Conservation (phyloP, 2,113 vertebrate genomes). For the Myotis yumanensis region DNA sequence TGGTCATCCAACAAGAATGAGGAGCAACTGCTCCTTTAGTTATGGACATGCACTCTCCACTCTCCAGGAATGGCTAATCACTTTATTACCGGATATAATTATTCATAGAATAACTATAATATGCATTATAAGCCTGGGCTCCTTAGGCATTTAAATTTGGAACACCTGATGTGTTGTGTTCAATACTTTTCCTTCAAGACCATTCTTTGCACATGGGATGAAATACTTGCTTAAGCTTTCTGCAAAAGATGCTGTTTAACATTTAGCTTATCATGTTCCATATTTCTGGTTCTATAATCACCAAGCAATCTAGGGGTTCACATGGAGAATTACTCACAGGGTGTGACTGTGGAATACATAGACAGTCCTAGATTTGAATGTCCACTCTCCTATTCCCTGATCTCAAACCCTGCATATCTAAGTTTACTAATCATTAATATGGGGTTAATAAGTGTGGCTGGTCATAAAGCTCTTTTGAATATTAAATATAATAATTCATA, state of each 20-base stretch:
- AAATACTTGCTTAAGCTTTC: background rate
- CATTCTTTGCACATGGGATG: background rate
- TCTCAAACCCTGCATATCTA: background rate
- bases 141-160: background rate
- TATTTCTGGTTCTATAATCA: background rate
- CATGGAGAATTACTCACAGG: background rate
- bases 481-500: background rate
- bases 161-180: background rate
- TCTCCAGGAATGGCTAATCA: background rate
- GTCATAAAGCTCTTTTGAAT: background rate
- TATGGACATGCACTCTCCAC: fast-evolving
- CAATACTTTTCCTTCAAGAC: background rate
- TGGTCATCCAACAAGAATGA: background rate
- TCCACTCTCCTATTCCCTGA: background rate
- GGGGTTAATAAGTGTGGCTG: background rate
- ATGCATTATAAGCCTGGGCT: background rate
- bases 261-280: background rate
- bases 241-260: background rate
- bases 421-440: background rate
- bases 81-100: background rate
- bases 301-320: background rate
- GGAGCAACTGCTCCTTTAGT: background rate
- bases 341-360: fast-evolving
- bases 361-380: background rate
- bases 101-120: background rate